phyloP scores from a whole-genome alignment of 2,113 vertebrate species.

The Rhinoderma darwinii region DNA sequence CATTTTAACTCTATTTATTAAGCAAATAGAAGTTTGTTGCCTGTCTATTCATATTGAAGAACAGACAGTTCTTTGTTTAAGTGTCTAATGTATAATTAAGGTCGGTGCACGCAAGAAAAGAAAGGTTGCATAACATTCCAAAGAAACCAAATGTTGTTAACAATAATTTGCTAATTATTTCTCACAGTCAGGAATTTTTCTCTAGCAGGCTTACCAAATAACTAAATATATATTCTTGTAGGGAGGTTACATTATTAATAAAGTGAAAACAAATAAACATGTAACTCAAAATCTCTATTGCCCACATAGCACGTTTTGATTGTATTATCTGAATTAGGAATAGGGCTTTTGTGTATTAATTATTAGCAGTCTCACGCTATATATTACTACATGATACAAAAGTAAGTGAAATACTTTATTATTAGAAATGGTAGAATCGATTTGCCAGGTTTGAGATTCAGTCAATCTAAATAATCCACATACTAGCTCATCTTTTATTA shows the following conservation, averaged over 20 bases:
- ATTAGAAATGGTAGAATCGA: too few species aligned
- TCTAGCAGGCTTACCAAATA: neutral
- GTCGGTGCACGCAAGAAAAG: neutral
- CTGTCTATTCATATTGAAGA: neutral
- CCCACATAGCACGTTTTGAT: neutral
- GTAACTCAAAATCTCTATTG: neutral
- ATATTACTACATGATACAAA: too few species aligned
- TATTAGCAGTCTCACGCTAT: too few species aligned
- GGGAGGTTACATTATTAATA: neutral
- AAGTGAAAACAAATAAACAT: neutral
- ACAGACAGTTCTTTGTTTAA: slow-evolving; percentile 21
- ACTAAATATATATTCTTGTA: neutral
- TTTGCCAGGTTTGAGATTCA: too few species aligned
- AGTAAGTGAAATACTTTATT: too few species aligned
- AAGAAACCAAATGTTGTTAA: slow-evolving; percentile 23
- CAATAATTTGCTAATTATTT: slow-evolving; percentile 25
- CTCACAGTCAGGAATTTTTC: neutral
- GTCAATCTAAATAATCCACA: too few species aligned
- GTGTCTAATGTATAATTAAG: neutral
- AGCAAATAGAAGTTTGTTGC: neutral
- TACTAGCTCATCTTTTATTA: too few species aligned
- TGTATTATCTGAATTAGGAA: neutral
- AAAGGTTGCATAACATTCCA: neutral
- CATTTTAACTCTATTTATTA: too few species aligned
- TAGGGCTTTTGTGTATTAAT: neutral